These are phyloP conservation scores for Calyptommatus sinebrachiatus DNA, from an alignment of 2,113 vertebrate species.

Conservation along the genomic window DNA sequence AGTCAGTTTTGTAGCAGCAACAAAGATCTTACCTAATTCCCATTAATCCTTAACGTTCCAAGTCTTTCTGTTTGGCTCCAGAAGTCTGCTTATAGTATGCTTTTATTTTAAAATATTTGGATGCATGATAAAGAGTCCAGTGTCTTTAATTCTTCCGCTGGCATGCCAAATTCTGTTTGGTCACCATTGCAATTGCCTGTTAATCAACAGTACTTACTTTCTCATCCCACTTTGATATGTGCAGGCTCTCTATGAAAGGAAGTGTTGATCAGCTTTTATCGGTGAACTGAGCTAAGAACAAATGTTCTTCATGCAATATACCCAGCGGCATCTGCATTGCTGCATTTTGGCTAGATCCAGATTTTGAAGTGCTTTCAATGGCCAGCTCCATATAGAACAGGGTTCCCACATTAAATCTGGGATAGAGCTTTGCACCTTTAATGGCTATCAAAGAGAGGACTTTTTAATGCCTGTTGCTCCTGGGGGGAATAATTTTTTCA, in stretches of 20 bases:
- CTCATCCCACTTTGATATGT: constrained; percentile 36
- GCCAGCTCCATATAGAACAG: too few species aligned
- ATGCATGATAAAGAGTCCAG: constrained; percentile 39
- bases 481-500: too few species aligned
- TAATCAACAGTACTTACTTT: constrained; percentile 38
- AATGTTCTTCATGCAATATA: too few species aligned
- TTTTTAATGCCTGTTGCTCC: too few species aligned
- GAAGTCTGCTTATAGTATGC: constrained; percentile 20
- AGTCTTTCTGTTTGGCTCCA: constrained; percentile 29
- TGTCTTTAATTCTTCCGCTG: neutral
- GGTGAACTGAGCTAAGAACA: too few species aligned
- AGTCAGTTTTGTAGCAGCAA: neutral
- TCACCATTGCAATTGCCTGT: constrained; percentile 29
- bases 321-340: too few species aligned
- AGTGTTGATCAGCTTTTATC: neutral
- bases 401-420: too few species aligned
- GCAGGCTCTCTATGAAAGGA: neutral
- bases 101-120: constrained; percentile 26
- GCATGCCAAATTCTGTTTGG: constrained; percentile 18
- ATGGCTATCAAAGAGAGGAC: too few species aligned
- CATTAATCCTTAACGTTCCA: constrained; percentile 22
- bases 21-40: constrained; percentile 13
- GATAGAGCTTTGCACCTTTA: too few species aligned
- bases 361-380: too few species aligned
- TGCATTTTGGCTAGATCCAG: too few species aligned